Evolutionary conservation across 1,140 invertebrate genomes (phyloP).

Genomic region (Trinorchestia longiramus): DNA sequence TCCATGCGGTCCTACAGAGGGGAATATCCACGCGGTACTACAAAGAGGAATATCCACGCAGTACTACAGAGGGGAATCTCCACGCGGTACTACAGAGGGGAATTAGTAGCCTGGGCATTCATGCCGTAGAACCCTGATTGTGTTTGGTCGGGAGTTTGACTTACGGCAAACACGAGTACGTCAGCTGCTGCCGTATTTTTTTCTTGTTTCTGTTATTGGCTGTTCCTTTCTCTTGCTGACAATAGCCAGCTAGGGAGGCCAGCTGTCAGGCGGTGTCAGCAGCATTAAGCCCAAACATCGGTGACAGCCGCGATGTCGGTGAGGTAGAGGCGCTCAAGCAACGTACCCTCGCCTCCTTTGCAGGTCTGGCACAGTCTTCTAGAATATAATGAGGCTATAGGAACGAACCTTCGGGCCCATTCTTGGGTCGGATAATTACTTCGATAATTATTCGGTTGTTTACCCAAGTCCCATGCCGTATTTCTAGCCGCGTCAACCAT

Average conservation of each 20-base stretch:
- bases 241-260: slow-evolving; percentile 3
- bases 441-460: too few species aligned
- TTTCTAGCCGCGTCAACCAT: too few species aligned
- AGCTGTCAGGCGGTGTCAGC: slow-evolving; percentile 20
- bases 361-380: too few species aligned
- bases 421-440: too few species aligned
- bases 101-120: background rate
- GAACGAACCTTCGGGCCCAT: too few species aligned
- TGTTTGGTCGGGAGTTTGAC: background rate
- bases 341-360: background rate
- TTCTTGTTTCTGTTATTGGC: background rate
- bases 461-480: too few species aligned
- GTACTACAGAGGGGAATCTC: background rate
- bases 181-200: background rate
- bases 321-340: background rate
- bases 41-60: background rate
- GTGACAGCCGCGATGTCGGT: background rate
- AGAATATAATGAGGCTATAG: too few species aligned
- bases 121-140: background rate
- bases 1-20: background rate
- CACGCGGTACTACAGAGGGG: background rate
- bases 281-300: background rate
- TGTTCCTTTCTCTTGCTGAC: background rate
- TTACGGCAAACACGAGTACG: background rate
- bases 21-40: background rate